Evolutionary conservation across 2,888 invertebrate genomes (phyloP).

Genomic region (Caenorhabditis japonica): DNA sequence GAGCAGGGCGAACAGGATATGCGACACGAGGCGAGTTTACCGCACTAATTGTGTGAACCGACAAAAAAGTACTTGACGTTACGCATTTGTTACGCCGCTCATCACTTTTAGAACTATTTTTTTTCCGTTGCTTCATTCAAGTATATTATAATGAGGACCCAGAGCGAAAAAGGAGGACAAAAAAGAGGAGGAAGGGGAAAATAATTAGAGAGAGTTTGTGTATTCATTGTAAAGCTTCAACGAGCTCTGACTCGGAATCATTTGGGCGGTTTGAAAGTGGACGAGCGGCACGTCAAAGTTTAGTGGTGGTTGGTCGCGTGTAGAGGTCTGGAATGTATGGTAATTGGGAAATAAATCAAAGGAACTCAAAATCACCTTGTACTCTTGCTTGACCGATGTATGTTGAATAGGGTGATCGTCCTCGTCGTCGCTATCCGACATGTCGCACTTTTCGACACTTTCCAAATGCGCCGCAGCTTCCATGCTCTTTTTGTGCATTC

Average conservation of each 20-base stretch:
- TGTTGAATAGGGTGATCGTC: conserved; percentile 40
- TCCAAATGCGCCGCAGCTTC: conserved; percentile 96
- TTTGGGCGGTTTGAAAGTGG: conserved; percentile 33
- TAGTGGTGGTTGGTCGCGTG: conserved; percentile 7
- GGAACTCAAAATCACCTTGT: conserved; percentile 2
- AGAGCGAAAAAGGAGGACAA: too few species aligned
- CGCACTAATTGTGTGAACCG: conserved; percentile 5
- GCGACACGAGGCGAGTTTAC: conserved; percentile 77
- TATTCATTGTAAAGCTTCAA: conserved; percentile 53
- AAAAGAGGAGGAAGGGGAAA: too few species aligned
- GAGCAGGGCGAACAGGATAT: conserved; percentile 93
- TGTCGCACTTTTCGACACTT: conserved; percentile 80
- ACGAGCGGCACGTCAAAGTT: conserved; percentile 32
- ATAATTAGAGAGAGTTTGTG: conserved; percentile 28
- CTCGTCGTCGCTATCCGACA: conserved; percentile 62
- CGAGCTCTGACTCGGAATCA: conserved; percentile 40
- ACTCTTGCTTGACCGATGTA: conserved; percentile 6
- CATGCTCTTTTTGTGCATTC: conserved; percentile 98
- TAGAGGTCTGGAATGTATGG: too few species aligned
- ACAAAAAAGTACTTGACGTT: conserved; percentile 27
- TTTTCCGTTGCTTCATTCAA: background rate
- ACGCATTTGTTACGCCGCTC: background rate
- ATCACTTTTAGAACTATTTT: background rate
- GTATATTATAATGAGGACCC: background rate
- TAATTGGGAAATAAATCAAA: too few species aligned